Conservation (phyloP, 2,888 invertebrate species). For the Pollenia griseotomentosa region DNA sequence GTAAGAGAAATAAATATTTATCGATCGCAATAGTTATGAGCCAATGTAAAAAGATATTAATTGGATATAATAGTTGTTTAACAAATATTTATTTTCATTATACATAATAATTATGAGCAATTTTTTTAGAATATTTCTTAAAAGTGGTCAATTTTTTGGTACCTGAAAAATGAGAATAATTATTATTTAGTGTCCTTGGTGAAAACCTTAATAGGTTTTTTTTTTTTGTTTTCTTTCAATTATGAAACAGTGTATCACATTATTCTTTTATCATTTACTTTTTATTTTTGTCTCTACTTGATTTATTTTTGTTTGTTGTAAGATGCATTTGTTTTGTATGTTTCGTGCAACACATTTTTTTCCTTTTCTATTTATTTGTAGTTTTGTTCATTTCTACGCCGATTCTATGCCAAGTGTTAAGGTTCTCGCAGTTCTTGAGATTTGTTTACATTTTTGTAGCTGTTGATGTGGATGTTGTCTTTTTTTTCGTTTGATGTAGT, state of each 20-base stretch:
- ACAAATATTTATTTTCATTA: too few relatives aligned
- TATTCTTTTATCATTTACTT: conserved; percentile 18
- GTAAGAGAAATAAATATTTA: too few relatives aligned
- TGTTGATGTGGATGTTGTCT: conserved; percentile 70
- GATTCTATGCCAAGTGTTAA: conserved; percentile 68
- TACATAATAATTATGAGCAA: too few relatives aligned
- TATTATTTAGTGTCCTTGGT: too few relatives aligned
- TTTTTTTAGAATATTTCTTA: too few relatives aligned
- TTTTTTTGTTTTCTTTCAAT: neutral
- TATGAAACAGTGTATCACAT: conserved; percentile 36
- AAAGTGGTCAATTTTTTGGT: too few relatives aligned
- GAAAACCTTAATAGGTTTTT: too few relatives aligned
- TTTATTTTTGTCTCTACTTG: conserved; percentile 17
- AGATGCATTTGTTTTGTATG: conserved; percentile 62
- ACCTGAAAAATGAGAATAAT: too few relatives aligned
- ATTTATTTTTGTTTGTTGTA: neutral
- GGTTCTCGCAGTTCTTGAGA: conserved; percentile 77
- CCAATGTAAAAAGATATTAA: too few relatives aligned
- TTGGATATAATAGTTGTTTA: too few relatives aligned
- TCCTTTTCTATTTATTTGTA: conserved; percentile 41
- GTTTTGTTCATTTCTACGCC: conserved; percentile 25
- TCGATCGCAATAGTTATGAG: too few relatives aligned
- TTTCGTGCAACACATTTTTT: conserved; percentile 29
- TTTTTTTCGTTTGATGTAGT: conserved; percentile 72
- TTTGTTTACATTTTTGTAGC: conserved; percentile 75